These are phyloP conservation scores for Nyleta sp. DNA, from an alignment of 2,888 invertebrate genomes.

Conservation along the genomic window DNA sequence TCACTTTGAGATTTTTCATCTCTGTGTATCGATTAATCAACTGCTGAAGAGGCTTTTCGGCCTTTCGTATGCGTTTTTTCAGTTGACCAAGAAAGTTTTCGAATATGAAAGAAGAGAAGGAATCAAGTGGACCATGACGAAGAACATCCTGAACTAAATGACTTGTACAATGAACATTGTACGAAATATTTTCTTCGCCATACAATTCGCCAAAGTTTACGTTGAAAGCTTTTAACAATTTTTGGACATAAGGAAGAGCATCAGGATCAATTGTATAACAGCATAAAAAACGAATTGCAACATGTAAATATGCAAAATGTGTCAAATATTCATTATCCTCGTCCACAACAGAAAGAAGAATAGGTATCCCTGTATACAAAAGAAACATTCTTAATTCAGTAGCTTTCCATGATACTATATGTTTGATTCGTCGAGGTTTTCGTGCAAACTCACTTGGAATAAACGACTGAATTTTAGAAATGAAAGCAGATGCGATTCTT, in stretches of 20 bases:
- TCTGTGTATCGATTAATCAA: conserved; percentile 20
- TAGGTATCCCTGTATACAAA: conserved; percentile 12
- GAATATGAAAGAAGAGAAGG: conserved; percentile 26
- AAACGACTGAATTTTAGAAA: not conserved
- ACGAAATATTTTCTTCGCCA: conserved; percentile 14
- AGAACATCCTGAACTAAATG: conserved; percentile 12
- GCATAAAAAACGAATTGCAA: conserved; percentile 38
- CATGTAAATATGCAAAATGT: conserved; percentile 23
- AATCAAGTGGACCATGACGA: conserved; percentile 11
- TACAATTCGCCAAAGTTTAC: conserved; percentile 3
- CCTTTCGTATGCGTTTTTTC: conserved; percentile 8
- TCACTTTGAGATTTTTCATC: not conserved
- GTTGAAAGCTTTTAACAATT: conserved; percentile 15
- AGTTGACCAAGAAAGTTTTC: conserved; percentile 20
- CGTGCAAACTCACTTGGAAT: conserved; percentile 9
- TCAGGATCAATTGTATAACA: not conserved
- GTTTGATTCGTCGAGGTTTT: conserved; percentile 6
- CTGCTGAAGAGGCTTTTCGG: conserved; percentile 24
- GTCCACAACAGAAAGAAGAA: not conserved
- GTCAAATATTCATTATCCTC: not conserved
- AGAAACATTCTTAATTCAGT: conserved; percentile 13
- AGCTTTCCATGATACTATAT: conserved; percentile 13
- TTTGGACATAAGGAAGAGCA: conserved; percentile 4
- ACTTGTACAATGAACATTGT: conserved; percentile 20
- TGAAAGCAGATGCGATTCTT: not conserved